Base-by-base conservation (phyloP, 2,888 invertebrate species). In the Pyrocoelia pectoralis region DNA sequence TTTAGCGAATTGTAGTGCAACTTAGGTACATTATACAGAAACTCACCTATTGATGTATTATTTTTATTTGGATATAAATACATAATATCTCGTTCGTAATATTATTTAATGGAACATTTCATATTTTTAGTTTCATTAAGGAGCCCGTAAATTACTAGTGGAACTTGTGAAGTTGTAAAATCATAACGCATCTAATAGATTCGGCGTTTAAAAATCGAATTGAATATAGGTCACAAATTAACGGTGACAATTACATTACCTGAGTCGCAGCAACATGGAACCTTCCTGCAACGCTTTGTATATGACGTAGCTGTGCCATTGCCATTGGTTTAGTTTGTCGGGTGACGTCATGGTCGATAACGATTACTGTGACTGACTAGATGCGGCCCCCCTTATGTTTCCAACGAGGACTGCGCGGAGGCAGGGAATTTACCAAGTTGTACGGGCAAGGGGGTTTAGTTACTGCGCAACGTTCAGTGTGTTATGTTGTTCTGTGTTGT, bases 311-410 rank as follows among this genome's bases (percentile, higher is more conserved):
- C 68, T 68, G 18, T 46, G 48, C 68, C 69, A 72, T 74, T 73
- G 75, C 79, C 72, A 81, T 81, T 81, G 81, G 81, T 76, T 71
- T 74, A 68, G 70, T 33, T 43, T 15, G 57, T 54, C 68, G 67
- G 68, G 75, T 81, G 81, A 81, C 81, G 81, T 81, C 81, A 81
- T 75, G 69, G 67, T 68, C 76, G 71, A 77, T 81, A 81, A 81
- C 79, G 80, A 81, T 79, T 80, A 78, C 77, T 76, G 71, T 70
- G 73, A 73, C 76, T 70, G 73, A 73, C 75, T 71, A 74, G 72
- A 72, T 71, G 68, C 62, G 66, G 69, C 74, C 75, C 79, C 82
- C 80, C 68, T 72, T 71, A 65, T 69, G 72, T 69, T 74, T 71
- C 70, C 75, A 49, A 33, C 40, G 63, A 46, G 50, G 50, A 38